A percentile compares a stretch with the other conserved stretches of the same genome.
Evolutionary conservation across 2,888 invertebrate genomes (phyloP).

Genomic region (Halocaridina rubra): DNA sequence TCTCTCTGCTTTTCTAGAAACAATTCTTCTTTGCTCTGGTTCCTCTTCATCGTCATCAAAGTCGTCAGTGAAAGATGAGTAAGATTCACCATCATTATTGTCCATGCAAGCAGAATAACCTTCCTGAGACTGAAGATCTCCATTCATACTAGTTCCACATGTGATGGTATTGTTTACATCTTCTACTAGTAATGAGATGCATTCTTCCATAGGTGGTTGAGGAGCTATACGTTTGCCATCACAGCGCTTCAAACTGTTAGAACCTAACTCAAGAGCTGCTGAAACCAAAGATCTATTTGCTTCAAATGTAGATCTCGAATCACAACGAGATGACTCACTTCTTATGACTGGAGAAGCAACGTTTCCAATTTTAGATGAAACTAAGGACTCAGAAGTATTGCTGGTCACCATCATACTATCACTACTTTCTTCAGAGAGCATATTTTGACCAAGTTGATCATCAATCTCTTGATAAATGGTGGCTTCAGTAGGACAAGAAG

Average conservation of each 20-base stretch:
- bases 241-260: conserved; percentile 14
- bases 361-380: not conserved
- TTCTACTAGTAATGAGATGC: not conserved
- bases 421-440: not conserved
- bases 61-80: conserved; percentile 62
- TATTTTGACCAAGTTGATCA: not conserved
- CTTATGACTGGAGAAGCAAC: not conserved
- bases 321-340: conserved; percentile 28
- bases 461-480: conserved; percentile 42
- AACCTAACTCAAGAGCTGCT: conserved; percentile 32
- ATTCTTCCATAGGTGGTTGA: conserved; percentile 19
- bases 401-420: not conserved
- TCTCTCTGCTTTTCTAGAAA: conserved; percentile 42
- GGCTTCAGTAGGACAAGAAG: not conserved
- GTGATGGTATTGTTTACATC: not conserved
- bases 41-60: conserved; percentile 58
- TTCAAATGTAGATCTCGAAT: conserved; percentile 40
- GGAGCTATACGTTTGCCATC: conserved; percentile 15
- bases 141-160: not conserved
- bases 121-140: not conserved
- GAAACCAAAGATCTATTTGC: conserved; percentile 40
- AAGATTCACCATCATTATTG: conserved; percentile 46
- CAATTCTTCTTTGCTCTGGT: not conserved
- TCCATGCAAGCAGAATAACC: not conserved
- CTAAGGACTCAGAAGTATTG: not conserved